Evolutionary conservation across 2,888 invertebrate genomes (phyloP), one percentile per base, ranked within the genome.

Genomic region (Trisateles emortualis): DNA sequence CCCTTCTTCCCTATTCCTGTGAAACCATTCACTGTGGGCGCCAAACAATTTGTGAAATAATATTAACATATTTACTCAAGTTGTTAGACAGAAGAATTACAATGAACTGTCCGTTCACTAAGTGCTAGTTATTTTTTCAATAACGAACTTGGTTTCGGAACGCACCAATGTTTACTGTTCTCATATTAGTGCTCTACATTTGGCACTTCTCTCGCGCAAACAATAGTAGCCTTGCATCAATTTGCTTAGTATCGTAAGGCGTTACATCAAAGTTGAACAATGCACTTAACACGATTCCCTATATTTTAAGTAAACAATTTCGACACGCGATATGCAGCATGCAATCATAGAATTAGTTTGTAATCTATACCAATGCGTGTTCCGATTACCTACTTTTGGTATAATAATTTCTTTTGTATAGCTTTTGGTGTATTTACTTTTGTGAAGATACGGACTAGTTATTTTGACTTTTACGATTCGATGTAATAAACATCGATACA

Each of bases 191-290:
- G 78, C 72, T 78, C 79, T 54, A 78, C 62, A 74, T 82, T 79
- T 78, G 66, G 78, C 79, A 72, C 73, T 72, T 68, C 54, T 68
- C 68, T 75, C 59, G 63, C 53, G 64, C 78, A 77, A 81, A 84
- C 80, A 83, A 78, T 70, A 61, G 72, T 72, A 83, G 74, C 86
- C 86, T 86, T 86, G 86, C 82, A 76, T 72, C 74, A 76, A 78
- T 80, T 76, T 74, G 64, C 61, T 61, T 60, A 44, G 65, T n/a
- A n/a, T n/a, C n/a, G n/a, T n/a, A n/a, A 64, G 72, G 57, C 56
- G 59, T 76, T 80, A 73, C 76, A 72, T 72, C 66, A 74, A 69
- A 60, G 72, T 72, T 63, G 58, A 72, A 74, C 73, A 75, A 73
- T 71, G 68, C 74, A 74, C 48, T 72, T 63, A 82, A 66, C 76